These are phyloP conservation scores for Phoebastria nigripes DNA, from an alignment of 2,797 vertebrate species.

Conservation along the genomic window DNA sequence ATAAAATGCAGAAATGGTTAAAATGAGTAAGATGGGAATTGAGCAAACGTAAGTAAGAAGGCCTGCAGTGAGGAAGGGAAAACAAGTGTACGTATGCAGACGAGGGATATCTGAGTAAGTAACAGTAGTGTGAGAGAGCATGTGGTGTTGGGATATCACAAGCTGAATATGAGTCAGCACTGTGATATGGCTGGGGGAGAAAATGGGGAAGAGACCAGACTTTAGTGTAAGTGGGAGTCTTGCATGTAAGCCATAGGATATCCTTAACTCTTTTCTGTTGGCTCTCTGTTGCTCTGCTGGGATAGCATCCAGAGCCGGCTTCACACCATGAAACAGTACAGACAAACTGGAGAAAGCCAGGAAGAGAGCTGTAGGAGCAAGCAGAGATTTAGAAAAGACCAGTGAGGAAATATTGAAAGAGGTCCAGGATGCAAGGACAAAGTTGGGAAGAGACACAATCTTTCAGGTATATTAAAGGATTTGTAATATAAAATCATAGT, in stretches of 20 bases:
- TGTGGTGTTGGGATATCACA: conserved; percentile 8
- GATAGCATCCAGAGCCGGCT: background rate
- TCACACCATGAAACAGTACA: background rate
- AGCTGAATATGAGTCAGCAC: conserved; percentile 3
- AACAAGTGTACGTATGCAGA: background rate
- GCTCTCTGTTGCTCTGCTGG: background rate
- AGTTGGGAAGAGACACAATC: background rate
- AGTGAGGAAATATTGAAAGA: background rate
- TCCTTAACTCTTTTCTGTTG: background rate
- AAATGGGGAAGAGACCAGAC: background rate
- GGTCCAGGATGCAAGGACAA: background rate
- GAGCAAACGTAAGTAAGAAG: background rate
- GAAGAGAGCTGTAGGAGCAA: background rate
- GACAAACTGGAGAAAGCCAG: background rate
- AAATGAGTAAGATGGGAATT: background rate
- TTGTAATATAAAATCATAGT: background rate
- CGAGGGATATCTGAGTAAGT: conserved; percentile 4
- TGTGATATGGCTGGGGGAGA: background rate
- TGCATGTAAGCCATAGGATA: background rate
- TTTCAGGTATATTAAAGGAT: background rate
- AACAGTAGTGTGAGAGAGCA: background rate
- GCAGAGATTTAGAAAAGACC: background rate
- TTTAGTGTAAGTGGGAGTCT: background rate
- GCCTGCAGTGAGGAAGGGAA: background rate
- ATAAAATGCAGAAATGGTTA: background rate